Evolutionary conservation across 2,888 invertebrate genomes (phyloP).

Genomic region (Thera obeliscata): DNA sequence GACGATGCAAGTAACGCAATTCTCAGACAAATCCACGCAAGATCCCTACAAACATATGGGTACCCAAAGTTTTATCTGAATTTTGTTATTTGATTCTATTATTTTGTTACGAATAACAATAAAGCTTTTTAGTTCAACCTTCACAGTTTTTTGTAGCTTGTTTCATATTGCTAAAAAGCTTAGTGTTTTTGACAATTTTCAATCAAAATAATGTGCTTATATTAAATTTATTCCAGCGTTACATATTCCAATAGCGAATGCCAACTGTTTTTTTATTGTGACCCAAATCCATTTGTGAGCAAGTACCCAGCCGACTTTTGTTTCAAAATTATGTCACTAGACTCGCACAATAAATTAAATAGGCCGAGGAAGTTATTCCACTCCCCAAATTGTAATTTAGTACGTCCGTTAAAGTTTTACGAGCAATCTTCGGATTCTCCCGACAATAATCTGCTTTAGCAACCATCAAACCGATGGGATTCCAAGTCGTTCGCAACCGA

Average conservation of each 20-base stretch:
- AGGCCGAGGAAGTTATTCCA: slow-evolving; percentile 64
- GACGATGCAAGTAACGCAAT: slow-evolving; percentile 70
- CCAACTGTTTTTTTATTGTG: slow-evolving; percentile 34
- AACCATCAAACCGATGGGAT: slow-evolving; percentile 57
- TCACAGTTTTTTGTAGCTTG: no score
- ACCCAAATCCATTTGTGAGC: slow-evolving; percentile 41
- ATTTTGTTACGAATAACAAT: slow-evolving; percentile 30
- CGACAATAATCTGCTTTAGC: slow-evolving; percentile 67
- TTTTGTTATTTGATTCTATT: slow-evolving; percentile 42
- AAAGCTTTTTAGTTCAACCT: not conserved
- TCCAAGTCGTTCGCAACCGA: slow-evolving; percentile 54
- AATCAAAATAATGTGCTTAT: slow-evolving; percentile 19
- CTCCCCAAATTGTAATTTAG: slow-evolving; percentile 68
- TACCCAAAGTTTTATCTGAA: slow-evolving; percentile 49
- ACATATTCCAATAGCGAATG: slow-evolving; percentile 19
- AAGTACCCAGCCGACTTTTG: slow-evolving; percentile 47
- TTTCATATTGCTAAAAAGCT: not conserved
- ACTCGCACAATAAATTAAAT: slow-evolving; percentile 62
- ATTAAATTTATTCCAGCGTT: slow-evolving; percentile 1
- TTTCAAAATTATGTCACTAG: slow-evolving; percentile 49
- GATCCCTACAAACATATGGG: slow-evolving; percentile 51
- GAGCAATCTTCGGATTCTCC: slow-evolving; percentile 67
- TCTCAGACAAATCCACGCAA: slow-evolving; percentile 58
- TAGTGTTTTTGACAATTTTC: slow-evolving; percentile 6
- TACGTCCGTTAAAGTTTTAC: slow-evolving; percentile 71